Conservation (phyloP, 92 coral and sea anemone species). For the Phenganax subtilis region DNA sequence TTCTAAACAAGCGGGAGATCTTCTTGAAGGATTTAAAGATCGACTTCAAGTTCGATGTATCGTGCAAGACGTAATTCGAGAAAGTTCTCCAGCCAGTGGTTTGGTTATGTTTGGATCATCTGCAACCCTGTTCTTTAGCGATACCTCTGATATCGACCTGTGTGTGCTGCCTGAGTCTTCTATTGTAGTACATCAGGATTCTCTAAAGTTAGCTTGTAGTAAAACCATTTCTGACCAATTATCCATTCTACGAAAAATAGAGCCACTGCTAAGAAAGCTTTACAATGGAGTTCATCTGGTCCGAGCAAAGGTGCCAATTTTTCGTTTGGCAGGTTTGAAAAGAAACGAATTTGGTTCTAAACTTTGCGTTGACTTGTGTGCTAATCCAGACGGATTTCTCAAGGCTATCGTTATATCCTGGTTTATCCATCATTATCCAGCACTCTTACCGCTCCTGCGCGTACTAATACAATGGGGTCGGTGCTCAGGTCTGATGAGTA, state of each 20-base stretch:
- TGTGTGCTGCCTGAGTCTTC: slow-evolving; percentile 50
- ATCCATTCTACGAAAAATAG: slow-evolving; percentile 42
- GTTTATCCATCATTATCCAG: slow-evolving; percentile 68
- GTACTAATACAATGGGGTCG: slow-evolving; percentile 74
- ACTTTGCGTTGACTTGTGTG: slow-evolving; percentile 63
- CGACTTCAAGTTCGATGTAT: slow-evolving; percentile 51
- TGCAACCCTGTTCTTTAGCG: slow-evolving; percentile 73
- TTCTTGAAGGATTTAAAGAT: slow-evolving; percentile 53
- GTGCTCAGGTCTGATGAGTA: slow-evolving; percentile 72
- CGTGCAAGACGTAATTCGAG: slow-evolving; percentile 35
- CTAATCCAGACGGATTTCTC: slow-evolving; percentile 60
- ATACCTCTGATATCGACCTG: slow-evolving; percentile 85
- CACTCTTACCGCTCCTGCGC: slow-evolving; percentile 68
- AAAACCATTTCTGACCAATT: slow-evolving; percentile 50
- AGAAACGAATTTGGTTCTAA: slow-evolving; percentile 19
- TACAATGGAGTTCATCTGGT: slow-evolving; percentile 41
- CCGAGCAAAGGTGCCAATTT: slow-evolving; percentile 42
- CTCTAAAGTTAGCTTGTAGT: slow-evolving; percentile 7
- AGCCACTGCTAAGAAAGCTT: slow-evolving; percentile 36
- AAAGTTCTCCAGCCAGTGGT: slow-evolving; percentile 16
- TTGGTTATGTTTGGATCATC: slow-evolving; percentile 86
- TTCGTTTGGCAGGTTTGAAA: slow-evolving; percentile 38
- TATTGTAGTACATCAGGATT: slow-evolving; percentile 47
- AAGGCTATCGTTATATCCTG: slow-evolving; percentile 57
- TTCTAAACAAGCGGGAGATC: slow-evolving; percentile 43